These are phyloP conservation scores for Pseudomyrmex cubaensis DNA, from an alignment of 1,140 invertebrate genomes.

Conservation along the genomic window DNA sequence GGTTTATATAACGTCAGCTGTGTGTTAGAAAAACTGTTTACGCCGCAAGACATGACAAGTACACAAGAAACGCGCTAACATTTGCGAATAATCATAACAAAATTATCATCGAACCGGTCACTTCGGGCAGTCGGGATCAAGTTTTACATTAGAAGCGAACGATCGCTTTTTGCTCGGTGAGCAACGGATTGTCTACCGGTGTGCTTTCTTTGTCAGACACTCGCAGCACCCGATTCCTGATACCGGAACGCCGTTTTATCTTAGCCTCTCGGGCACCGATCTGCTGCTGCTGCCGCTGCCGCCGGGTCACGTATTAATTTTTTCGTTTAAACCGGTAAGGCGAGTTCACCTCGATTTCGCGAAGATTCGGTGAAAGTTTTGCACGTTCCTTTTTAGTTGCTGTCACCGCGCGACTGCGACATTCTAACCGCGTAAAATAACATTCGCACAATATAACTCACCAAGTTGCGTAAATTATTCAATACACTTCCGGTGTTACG, in stretches of 20 bases:
- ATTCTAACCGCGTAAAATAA: constrained; percentile 30
- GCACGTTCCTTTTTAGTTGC: constrained; percentile 64
- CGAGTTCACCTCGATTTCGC: constrained; percentile 73
- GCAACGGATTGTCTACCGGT: constrained; percentile 72
- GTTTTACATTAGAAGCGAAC: constrained; percentile 60
- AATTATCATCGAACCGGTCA: constrained; percentile 58
- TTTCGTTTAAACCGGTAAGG: constrained; percentile 75
- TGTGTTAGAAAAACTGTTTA: background rate
- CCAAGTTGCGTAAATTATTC: background rate
- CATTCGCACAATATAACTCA: background rate
- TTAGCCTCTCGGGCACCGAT: constrained; percentile 64
- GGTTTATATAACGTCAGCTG: no score
- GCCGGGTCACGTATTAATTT: constrained; percentile 76
- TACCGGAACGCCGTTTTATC: constrained; percentile 58
- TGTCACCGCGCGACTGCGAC: constrained; percentile 29
- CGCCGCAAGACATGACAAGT: constrained; percentile 3
- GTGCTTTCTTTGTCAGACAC: constrained; percentile 70
- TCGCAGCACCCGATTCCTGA: constrained; percentile 52
- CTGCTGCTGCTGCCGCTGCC: constrained; percentile 23
- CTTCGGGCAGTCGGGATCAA: constrained; percentile 69
- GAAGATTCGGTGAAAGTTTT: constrained; percentile 72
- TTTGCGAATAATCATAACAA: constrained; percentile 22
- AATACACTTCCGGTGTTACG: background rate
- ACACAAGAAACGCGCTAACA: background rate
- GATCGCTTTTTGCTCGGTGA: constrained; percentile 67